phyloP scores from a whole-genome alignment of 2,113 vertebrate species.

The Trichomycterus rosablanca region DNA sequence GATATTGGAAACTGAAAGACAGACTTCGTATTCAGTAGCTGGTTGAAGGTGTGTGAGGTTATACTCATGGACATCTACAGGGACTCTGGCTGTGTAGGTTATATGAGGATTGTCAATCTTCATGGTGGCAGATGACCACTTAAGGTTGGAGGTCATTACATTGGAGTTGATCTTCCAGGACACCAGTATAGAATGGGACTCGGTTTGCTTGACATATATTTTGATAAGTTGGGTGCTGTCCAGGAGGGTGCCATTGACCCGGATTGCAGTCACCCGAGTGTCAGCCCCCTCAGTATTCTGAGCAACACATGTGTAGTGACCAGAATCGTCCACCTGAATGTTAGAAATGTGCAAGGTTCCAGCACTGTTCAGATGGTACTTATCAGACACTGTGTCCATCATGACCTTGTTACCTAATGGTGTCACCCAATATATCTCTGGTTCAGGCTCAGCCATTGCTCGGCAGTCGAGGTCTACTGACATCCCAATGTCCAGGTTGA shows the following conservation, averaged over 20 bases:
- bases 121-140: constrained; percentile 96
- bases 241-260: constrained; percentile 88
- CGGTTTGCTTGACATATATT: constrained; percentile 87
- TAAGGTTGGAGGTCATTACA: constrained; percentile 89
- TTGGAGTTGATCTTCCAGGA: constrained; percentile 95
- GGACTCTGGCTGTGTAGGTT: constrained; percentile 92
- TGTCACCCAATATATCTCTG: constrained; percentile 97
- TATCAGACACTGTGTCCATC: constrained; percentile 78
- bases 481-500: constrained; percentile 82
- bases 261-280: constrained; percentile 82
- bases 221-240: constrained; percentile 88
- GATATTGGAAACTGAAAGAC: constrained; percentile 87
- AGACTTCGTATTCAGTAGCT: constrained; percentile 92
- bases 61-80: constrained; percentile 93
- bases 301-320: constrained; percentile 92
- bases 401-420: constrained; percentile 89
- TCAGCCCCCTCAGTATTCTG: constrained; percentile 91
- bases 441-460: constrained; percentile 92
- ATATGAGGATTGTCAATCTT: constrained; percentile 97
- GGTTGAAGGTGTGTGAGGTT: constrained; percentile 94
- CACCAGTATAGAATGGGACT: constrained; percentile 89
- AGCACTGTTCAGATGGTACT: constrained; percentile 81
- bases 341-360: constrained; percentile 84
- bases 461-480: constrained; percentile 84
- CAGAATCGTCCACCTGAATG: constrained; percentile 86